These are phyloP conservation scores for Hemichromis elongatus DNA, from an alignment of 2,113 vertebrate species.

Conservation along the genomic window DNA sequence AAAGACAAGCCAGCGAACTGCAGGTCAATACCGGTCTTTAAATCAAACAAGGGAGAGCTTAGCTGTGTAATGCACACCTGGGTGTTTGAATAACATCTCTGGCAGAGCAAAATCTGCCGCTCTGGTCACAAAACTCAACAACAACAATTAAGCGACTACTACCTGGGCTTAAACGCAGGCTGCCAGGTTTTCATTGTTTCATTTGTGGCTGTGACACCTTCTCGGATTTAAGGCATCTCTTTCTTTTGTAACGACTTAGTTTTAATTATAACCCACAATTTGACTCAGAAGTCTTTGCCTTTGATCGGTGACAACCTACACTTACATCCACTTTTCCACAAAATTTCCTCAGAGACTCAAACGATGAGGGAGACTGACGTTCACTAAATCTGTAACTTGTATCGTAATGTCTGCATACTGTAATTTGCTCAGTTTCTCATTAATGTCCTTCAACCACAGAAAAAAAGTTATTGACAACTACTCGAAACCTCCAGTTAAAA, in stretches of 20 bases:
- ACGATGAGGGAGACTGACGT: background rate
- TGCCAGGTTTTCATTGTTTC: background rate
- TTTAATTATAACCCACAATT: background rate
- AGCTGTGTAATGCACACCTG: background rate
- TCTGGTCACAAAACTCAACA: conserved; percentile 16
- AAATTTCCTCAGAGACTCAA: background rate
- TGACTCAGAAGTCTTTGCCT: background rate
- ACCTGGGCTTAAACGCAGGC: background rate
- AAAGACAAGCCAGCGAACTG: conserved; percentile 42
- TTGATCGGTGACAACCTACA: background rate
- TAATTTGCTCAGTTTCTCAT: background rate
- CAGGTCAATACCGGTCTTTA: conserved; percentile 48
- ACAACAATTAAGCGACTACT: conserved; percentile 8
- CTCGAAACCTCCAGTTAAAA: background rate
- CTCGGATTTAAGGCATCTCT: background rate
- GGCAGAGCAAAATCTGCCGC: background rate
- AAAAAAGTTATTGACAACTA: background rate
- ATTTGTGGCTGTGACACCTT: background rate
- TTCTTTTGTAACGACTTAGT: background rate
- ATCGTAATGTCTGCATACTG: background rate
- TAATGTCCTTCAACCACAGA: background rate
- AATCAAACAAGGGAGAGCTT: conserved; percentile 18
- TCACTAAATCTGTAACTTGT: background rate
- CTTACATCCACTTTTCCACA: background rate
- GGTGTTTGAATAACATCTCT: conserved; percentile 10